phyloP scores from a whole-genome alignment of 1,140 invertebrate species.

The Yoshiicerus persimilis region DNA sequence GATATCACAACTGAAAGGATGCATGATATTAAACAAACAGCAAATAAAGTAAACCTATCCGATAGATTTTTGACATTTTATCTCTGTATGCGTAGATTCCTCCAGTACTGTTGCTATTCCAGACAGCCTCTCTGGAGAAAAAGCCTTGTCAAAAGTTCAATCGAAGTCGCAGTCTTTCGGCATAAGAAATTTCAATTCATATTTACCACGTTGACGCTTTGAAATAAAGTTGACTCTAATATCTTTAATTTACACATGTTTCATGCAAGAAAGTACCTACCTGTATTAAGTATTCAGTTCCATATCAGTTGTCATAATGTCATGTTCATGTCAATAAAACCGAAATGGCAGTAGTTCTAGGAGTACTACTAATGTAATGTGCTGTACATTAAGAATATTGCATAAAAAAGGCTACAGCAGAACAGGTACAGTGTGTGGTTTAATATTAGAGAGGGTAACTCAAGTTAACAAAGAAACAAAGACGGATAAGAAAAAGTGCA shows the following conservation, averaged over 20 bases:
- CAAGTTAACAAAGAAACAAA: background rate
- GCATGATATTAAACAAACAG: conserved; percentile 48
- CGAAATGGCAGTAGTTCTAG: background rate
- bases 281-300: background rate
- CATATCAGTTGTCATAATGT: background rate
- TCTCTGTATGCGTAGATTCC: background rate
- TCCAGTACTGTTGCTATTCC: background rate
- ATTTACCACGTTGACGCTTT: conserved; percentile 15
- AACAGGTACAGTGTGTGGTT: background rate
- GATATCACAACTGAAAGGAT: conserved; percentile 46
- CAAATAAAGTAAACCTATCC: conserved; percentile 44
- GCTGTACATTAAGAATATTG: background rate
- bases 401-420: background rate
- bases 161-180: background rate
- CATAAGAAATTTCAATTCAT: conserved; percentile 2
- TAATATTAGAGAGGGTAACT: too few relatives aligned
- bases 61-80: conserved; percentile 45
- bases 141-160: conserved; percentile 14
- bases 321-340: background rate
- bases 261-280: background rate
- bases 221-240: conserved; percentile 15
- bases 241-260: conserved; percentile 1
- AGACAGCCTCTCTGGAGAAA: background rate
- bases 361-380: background rate
- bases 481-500: background rate